phyloP scores from a whole-genome alignment of 2,797 vertebrate genomes.

The Chaetophractus vellerosus region DNA sequence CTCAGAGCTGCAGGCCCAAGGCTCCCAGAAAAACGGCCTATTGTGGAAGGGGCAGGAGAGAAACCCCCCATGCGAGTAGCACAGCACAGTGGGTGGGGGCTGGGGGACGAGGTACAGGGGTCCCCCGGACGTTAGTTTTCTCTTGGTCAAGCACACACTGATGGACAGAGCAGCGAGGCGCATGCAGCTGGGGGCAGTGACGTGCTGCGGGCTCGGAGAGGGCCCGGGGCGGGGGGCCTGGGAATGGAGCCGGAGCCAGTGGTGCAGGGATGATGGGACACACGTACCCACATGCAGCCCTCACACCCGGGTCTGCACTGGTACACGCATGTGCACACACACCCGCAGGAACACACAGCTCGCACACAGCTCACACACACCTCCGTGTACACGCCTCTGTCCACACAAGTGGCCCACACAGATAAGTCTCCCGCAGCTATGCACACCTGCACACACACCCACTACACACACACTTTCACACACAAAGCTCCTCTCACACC shows the following conservation, averaged over 20 bases:
- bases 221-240: not conserved
- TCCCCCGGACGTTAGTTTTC: constrained; percentile 89
- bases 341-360: not conserved
- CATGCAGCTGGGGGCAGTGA: constrained; percentile 80
- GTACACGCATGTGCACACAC: not conserved
- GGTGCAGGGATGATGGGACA: constrained; percentile 53
- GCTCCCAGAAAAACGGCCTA: constrained; percentile 77
- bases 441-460: constrained; percentile 81
- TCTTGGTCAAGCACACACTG: constrained; percentile 89
- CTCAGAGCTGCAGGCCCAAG: constrained; percentile 56
- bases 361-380: not conserved
- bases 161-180: constrained; percentile 78
- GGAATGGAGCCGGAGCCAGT: constrained; percentile 42
- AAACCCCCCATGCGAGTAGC: constrained; percentile 79
- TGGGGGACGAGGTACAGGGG: constrained; percentile 60
- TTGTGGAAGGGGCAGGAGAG: constrained; percentile 70
- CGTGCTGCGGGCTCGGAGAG: constrained; percentile 73
- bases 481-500: not conserved
- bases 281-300: not conserved
- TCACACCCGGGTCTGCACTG: not conserved
- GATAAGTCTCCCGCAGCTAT: not conserved
- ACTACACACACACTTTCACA: not conserved
- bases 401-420: not conserved
- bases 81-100: constrained; percentile 76
- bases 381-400: not conserved